phyloP scores from a whole-genome alignment of 2,888 invertebrate species.

The Helobdella robusta region DNA sequence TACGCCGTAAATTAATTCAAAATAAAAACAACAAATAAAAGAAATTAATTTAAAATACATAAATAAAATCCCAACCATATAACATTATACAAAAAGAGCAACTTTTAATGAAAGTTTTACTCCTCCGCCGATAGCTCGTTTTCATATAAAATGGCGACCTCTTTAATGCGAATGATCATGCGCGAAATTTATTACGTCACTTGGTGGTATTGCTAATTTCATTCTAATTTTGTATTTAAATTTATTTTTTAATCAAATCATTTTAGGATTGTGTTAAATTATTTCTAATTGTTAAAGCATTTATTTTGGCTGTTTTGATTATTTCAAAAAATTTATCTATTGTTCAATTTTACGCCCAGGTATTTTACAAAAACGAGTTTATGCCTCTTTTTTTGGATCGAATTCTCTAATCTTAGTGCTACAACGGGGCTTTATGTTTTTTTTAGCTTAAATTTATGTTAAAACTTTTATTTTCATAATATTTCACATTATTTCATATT shows the following conservation, averaged over 20 bases:
- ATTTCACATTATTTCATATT: no score
- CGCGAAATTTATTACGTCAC: conserved; percentile 15
- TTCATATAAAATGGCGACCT: neutral
- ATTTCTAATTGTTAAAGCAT: neutral
- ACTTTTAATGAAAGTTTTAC: neutral
- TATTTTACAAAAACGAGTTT: no score
- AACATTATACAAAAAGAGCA: conserved; percentile 28
- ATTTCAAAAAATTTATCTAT: no score
- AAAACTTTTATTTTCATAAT: no score
- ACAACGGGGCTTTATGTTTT: no score
- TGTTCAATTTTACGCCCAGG: no score
- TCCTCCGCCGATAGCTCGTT: conserved; percentile 1
- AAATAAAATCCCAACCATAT: conserved; percentile 26
- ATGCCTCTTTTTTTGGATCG: no score
- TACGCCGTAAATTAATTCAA: conserved; percentile 7
- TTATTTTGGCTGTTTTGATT: no score
- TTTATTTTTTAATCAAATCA: neutral
- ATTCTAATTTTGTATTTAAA: conserved; percentile 2
- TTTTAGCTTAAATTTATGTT: no score
- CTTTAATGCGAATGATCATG: neutral
- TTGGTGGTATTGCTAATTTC: neutral
- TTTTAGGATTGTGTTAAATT: neutral
- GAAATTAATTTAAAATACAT: neutral
- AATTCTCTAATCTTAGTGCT: no score
- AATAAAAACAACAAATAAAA: no score